Evolutionary conservation across 30 jellyfish, hydroid and myxozoan genomes (phyloP), one percentile per base, ranked within the genome.

Genomic region (Aurelia coerulea): DNA sequence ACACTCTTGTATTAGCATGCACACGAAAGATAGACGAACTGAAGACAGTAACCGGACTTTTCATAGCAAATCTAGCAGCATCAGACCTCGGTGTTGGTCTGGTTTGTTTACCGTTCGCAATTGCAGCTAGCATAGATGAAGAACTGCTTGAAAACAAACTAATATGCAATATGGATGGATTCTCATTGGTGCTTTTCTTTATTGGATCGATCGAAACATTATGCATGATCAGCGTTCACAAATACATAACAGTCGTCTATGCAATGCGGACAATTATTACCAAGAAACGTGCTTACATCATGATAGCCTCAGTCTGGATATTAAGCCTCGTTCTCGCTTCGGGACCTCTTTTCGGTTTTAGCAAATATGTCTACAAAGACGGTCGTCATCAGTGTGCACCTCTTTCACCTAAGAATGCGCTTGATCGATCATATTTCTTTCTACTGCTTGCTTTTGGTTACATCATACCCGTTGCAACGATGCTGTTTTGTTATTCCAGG

Each of bases 261-360:
- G 84, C 96, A 16, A 87, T 87, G 89, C 81, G 60, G 81, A 66
- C 41, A 4, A 52, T 51, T 34, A 68, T 87, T 9, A 87, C 85
- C 9, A 87, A 80, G 70, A 75, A 77, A 70, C 88, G 90, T 37
- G 86, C 90, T 33, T 18, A 19, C 53, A 39, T 75, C 0, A 33
- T 80, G 66, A 70, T 90, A 51, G 89, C 73, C 37, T 18, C 50
- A 6, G 74, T 90, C 41, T 90, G 97, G 97, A 3, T 66, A 5
- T 41, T 79, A 19, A 77, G 95, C 3, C 23, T 83, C 2, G 80
- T 52, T 7, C 87, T 90, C 29, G 97, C 97, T 11, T 51, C 81
- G 12, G 97, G 97, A 2, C 97, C 97, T 4, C 53, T 84, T 10
- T 59, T 90, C 31, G 97, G 97, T 31, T 90, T 96, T 96, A 84